A percentile compares a stretch with the other conserved stretches of the same genome.
phyloP scores from a whole-genome alignment of 2,888 invertebrate genomes.

The Hydraecia micacea region DNA sequence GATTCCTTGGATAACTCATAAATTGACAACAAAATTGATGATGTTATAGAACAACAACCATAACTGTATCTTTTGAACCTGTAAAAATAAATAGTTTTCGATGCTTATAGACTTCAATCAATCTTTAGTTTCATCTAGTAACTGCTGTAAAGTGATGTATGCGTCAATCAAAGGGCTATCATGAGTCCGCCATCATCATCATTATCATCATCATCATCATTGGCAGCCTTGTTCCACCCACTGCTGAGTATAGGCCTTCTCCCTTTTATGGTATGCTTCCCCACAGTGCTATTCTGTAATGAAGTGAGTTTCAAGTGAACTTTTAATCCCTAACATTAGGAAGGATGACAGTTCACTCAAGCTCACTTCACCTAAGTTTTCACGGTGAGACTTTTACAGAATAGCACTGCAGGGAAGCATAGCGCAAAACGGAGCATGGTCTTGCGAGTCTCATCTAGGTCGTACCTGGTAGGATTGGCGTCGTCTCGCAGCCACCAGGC shows the following conservation, averaged over 20 bases:
- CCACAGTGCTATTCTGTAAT: too few species aligned
- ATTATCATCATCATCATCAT: not conserved
- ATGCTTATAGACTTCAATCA: not conserved
- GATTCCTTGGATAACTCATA: not conserved
- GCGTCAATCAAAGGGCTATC: not conserved
- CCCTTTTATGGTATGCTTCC: not conserved
- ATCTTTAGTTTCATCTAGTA: not conserved
- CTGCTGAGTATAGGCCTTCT: not conserved
- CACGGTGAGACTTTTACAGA: not conserved
- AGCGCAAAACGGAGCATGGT: not conserved
- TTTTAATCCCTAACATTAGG: too few species aligned
- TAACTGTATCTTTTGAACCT: too few species aligned
- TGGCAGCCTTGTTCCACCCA: not conserved
- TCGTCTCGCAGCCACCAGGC: constrained; percentile 95
- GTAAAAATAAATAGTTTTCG: not conserved
- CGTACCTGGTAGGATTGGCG: constrained; percentile 88
- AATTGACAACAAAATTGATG: not conserved
- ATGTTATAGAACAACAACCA: not conserved
- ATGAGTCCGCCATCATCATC: not conserved
- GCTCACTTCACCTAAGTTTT: not conserved
- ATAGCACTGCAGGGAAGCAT: not conserved
- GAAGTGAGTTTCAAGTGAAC: too few species aligned
- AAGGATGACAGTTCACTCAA: not conserved
- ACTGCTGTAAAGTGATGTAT: not conserved
- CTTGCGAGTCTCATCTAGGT: not conserved